These are phyloP conservation scores for Gobio occitaniae DNA, from an alignment of 2,797 vertebrate species.

Conservation along the genomic window DNA sequence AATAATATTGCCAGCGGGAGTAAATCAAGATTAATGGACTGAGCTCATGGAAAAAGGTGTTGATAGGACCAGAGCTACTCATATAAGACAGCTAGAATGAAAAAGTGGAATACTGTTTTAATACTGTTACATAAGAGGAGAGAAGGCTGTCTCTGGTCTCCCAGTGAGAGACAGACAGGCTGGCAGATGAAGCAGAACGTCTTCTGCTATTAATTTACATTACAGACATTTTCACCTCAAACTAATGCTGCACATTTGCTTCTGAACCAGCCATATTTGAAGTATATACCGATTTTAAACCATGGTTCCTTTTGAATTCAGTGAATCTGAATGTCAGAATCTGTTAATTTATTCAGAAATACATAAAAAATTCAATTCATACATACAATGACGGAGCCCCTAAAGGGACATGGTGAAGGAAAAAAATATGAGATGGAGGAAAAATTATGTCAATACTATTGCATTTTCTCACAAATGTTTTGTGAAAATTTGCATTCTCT, in stretches of 20 bases:
- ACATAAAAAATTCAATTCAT: neutral
- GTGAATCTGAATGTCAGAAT: neutral
- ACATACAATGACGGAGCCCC: neutral
- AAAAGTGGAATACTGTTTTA: slow-evolving; percentile 49
- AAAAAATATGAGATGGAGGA: no score
- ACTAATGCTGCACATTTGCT: slow-evolving; percentile 40
- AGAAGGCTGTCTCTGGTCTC: slow-evolving; percentile 64
- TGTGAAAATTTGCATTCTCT: no score
- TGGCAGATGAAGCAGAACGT: slow-evolving; percentile 48
- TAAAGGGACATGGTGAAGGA: no score
- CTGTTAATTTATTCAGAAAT: neutral
- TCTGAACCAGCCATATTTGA: slow-evolving; percentile 11
- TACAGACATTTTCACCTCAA: slow-evolving; percentile 7
- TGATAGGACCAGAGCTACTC: slow-evolving; percentile 38
- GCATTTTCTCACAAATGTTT: neutral
- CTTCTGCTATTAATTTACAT: slow-evolving; percentile 31
- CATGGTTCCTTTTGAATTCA: neutral
- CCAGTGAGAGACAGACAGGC: slow-evolving; percentile 62
- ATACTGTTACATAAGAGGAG: slow-evolving; percentile 64
- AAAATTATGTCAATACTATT: neutral
- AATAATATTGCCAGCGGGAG: neutral
- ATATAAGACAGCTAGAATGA: slow-evolving; percentile 55
- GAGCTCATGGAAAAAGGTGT: neutral
- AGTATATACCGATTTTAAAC: neutral
- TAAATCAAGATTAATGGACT: slow-evolving; percentile 26